phyloP scores from a whole-genome alignment of 1,140 invertebrate species.

The Trachymyrmex cornetzi region DNA sequence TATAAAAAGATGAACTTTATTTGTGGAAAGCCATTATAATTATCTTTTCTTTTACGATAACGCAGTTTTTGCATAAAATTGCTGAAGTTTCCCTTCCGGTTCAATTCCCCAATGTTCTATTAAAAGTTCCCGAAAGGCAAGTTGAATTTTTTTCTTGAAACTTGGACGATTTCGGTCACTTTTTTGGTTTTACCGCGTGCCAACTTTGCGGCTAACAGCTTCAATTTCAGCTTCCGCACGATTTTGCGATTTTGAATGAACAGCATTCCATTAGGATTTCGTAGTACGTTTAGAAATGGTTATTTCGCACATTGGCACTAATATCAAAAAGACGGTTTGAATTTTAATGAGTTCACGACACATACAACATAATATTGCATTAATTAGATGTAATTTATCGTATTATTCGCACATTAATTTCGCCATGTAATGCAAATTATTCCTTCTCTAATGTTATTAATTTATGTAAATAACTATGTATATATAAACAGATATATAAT shows the following conservation, averaged over 20 bases:
- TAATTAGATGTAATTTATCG: constrained; percentile 31
- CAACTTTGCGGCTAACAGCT: constrained; percentile 4
- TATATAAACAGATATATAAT: constrained; percentile 14
- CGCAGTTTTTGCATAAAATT: constrained; percentile 22
- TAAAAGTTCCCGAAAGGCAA: constrained; percentile 49
- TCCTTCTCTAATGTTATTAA: constrained; percentile 29
- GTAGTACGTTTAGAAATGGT: neutral
- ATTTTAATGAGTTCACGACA: neutral
- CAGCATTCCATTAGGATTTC: constrained; percentile 10
- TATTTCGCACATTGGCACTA: neutral
- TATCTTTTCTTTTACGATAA: constrained; percentile 21
- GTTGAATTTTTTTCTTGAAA: constrained; percentile 13
- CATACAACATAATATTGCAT: neutral
- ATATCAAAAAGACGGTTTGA: neutral
- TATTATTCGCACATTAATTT: constrained; percentile 50
- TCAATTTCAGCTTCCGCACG: constrained; percentile 32
- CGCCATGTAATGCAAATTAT: constrained; percentile 42
- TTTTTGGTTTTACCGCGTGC: constrained; percentile 6
- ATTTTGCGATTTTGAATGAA: neutral
- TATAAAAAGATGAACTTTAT: constrained; percentile 24
- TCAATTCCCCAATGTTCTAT: constrained; percentile 44
- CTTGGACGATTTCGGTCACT: neutral
- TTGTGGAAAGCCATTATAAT: constrained; percentile 27
- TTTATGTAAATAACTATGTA: constrained; percentile 13
- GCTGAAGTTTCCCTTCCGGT: constrained; percentile 26